phyloP scores from a whole-genome alignment of 1,140 invertebrate genomes.

The Oreohelix idahoensis region DNA sequence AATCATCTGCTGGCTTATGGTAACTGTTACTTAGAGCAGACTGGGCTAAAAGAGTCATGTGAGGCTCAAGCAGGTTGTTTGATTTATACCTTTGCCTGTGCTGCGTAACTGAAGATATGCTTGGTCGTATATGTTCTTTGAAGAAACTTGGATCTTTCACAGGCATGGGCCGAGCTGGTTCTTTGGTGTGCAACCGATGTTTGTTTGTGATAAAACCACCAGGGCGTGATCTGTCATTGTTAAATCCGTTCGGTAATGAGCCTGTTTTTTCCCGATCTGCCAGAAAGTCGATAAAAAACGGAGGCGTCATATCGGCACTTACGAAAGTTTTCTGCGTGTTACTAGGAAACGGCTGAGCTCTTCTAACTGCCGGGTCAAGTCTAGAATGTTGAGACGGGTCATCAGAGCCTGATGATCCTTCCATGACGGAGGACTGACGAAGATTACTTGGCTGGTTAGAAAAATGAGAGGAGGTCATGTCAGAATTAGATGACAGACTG shows the following conservation, averaged over 20 bases:
- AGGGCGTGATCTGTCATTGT: constrained; percentile 25
- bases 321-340: background rate
- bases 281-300: background rate
- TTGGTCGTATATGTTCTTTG: constrained; percentile 17
- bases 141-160: constrained; percentile 10
- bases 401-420: background rate
- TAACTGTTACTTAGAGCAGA: background rate
- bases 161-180: background rate
- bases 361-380: background rate
- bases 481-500: background rate
- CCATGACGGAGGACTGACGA: background rate
- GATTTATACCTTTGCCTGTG: constrained; percentile 21
- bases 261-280: background rate
- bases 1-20: background rate
- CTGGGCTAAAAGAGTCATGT: background rate
- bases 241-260: constrained; percentile 8
- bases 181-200: background rate
- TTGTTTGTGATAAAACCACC: constrained; percentile 23
- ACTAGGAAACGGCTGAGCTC: background rate
- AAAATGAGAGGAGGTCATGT: background rate
- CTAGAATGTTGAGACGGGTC: background rate
- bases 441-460: background rate
- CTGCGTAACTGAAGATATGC: constrained; percentile 14
- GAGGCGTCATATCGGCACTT: background rate
- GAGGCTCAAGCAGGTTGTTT: background rate